Conservation (phyloP, 2,113 vertebrate genomes). For the Tetrao urogallus region DNA sequence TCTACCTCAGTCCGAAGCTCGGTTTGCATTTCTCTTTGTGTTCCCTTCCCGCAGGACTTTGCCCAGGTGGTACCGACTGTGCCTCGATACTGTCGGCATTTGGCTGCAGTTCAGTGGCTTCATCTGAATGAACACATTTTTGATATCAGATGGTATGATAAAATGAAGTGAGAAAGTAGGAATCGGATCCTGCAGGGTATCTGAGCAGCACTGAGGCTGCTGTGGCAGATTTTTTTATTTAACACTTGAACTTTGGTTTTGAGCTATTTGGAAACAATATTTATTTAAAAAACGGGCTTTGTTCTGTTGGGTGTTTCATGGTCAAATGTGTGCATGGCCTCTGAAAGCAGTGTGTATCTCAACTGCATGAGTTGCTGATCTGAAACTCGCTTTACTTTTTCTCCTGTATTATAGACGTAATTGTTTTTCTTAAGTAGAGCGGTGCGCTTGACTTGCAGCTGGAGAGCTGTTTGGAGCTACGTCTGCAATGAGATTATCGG, state of each 20-base stretch:
- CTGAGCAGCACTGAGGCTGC: background rate
- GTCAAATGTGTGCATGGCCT: background rate
- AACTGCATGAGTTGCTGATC: background rate
- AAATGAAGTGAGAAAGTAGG: background rate
- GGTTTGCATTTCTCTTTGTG: background rate
- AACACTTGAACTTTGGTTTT: background rate
- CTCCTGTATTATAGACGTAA: background rate
- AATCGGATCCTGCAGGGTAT: background rate
- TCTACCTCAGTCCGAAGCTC: slow-evolving; percentile 73
- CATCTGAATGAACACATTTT: background rate
- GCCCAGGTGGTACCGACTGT: background rate
- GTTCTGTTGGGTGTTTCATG: background rate
- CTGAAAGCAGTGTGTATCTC: background rate
- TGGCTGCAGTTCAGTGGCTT: background rate
- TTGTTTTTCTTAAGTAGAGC: background rate
- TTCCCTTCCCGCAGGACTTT: background rate
- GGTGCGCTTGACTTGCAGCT: too few species aligned
- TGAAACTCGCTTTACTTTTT: background rate
- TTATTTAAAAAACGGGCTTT: background rate
- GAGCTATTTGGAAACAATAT: background rate
- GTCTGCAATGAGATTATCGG: background rate
- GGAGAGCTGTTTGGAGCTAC: background rate
- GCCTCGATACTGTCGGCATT: background rate
- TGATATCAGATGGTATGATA: background rate
- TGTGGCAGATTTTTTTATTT: background rate